Base-by-base conservation (phyloP, 1,140 invertebrate genomes). In the Sinonovacula constricta region DNA sequence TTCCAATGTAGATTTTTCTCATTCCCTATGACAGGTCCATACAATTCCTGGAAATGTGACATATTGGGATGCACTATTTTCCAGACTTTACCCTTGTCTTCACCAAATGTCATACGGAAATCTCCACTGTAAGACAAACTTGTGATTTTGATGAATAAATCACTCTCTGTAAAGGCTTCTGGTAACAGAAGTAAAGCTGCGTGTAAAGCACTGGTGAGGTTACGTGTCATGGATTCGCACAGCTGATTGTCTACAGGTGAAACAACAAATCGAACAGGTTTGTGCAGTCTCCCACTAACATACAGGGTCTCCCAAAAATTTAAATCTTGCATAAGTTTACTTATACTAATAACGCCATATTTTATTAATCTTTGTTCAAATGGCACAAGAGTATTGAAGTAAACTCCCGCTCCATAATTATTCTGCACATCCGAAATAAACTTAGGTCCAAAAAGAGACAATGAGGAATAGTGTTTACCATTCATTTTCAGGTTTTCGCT, bases 21-120 rank as follows among this genome's bases (percentile, higher is more conserved):
- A 28, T 86, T 86, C 28, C 88, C 85, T 54, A 92, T 70, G 12
- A 90, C 49, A 53, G 65, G 65, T 39, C 91, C 88, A 90, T 99
- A 99, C 18, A 99, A 90, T 51, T 94, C 90, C 49, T 94, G 92
- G 87, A 99, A 91, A 98, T 93, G 91, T 0, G 92, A 84, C 22
- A 98, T 86, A 88, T 98, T 97, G 0, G 96, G 95, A 80, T 93
- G 90, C 0, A 99, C 97, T 83, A 99, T 99, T 85, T 99, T 99
- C 7, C 72, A 24, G 33, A 99, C 94, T 93, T 99, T 99, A 74
- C 97, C 95, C 89, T 96, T 96, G 88, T 99, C 97, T 92, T 99
- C 98, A 15, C 98, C 98, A 92, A 99, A 95, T 12, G 93, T 94
- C 98, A 99, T 99, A 70, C 98, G 93, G 91, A 99, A 98, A 90